Base-by-base conservation (phyloP, 2,113 vertebrate species). In the Edolisoma coerulescens region DNA sequence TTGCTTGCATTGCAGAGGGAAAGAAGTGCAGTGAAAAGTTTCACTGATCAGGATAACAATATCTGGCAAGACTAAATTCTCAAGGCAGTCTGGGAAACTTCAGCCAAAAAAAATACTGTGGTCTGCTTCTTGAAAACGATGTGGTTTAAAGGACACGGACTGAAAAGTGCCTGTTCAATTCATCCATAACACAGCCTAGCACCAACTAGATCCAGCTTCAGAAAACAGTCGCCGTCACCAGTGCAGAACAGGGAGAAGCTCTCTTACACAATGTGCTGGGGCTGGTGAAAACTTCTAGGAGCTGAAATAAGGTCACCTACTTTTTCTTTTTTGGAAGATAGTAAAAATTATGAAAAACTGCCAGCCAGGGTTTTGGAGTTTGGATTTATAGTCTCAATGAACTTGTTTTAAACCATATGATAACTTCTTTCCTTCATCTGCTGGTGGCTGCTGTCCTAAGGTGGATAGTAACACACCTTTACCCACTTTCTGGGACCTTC, bases 251-350 rank as follows among this genome's bases (percentile, higher is more conserved):
- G 41, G 54, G 53, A 54, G 67, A 86, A 90, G 4, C 30, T 94
- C 73, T 79, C 59, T 96, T 80, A 56, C 39, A 63, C 44, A 64
- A 9, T 24, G 4, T 81, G 19, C 20, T 69, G 47, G 28, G 35
- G 28, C 53, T 69, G 54, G 13, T 12, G 10, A 57, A 86, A 95
- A 76, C 26, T 89, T 73, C 35, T 17, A 50, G 13, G 26, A 95
- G 44, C 35, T 78, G 74, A 91, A 97, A 84, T 56, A 90, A 95
- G 81, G 60, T 90, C 87, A 93, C 45, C 17, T 69, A 61, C 20
- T 68, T 89, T 77, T 86, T 24, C n/a, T 86, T 84, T 91, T 82
- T 59, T 65, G 39, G 24, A 68, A 54, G 52, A 67, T 3, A 60
- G 75, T 44, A 37, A 90, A 90, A 80, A 76, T 15, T 1, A 56